These are phyloP conservation scores for Graphium colonna DNA, from an alignment of 2,888 invertebrate species.

Conservation along the genomic window DNA sequence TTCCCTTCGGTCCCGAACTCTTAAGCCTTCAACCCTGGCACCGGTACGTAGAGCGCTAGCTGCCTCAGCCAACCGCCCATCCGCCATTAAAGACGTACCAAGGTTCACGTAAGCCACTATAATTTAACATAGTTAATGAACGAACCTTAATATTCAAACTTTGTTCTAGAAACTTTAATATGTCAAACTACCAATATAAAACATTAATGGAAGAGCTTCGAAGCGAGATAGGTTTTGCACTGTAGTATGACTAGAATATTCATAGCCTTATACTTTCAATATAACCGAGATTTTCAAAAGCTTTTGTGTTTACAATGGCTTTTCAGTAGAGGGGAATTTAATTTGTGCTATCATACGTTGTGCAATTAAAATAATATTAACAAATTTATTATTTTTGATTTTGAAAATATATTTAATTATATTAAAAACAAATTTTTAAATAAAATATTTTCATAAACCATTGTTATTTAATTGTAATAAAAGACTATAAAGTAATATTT, in stretches of 20 bases:
- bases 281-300: too few relatives aligned
- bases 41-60: conserved; percentile 90
- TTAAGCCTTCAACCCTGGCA: conserved; percentile 90
- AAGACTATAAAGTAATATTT: too few relatives aligned
- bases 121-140: conserved; percentile 39
- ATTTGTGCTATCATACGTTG: too few relatives aligned
- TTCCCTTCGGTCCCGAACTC: conserved; percentile 92
- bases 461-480: too few relatives aligned
- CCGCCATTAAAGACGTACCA: conserved; percentile 91
- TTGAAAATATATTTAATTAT: too few relatives aligned
- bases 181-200: neutral
- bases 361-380: too few relatives aligned
- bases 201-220: neutral
- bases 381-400: too few relatives aligned
- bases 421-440: too few relatives aligned
- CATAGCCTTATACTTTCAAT: too few relatives aligned
- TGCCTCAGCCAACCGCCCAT: conserved; percentile 91
- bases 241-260: neutral
- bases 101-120: conserved; percentile 96
- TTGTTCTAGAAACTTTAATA: neutral
- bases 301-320: too few relatives aligned
- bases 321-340: too few relatives aligned
- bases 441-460: too few relatives aligned
- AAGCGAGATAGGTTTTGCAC: neutral
- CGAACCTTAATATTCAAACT: conserved; percentile 16